These are phyloP conservation scores for Glaucidium brasilianum DNA, from an alignment of 2,113 vertebrate genomes.

Conservation along the genomic window DNA sequence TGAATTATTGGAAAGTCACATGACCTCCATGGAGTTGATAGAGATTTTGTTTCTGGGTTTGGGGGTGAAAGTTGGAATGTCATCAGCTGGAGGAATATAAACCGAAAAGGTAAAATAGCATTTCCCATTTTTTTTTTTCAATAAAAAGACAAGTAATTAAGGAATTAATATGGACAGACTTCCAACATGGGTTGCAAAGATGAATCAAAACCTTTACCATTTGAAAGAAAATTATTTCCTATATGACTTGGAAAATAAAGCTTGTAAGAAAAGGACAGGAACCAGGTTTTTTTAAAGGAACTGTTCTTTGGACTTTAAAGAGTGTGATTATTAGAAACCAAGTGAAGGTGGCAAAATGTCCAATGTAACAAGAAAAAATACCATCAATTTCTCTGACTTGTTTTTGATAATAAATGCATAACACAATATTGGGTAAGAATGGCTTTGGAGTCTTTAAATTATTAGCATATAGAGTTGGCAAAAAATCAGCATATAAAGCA, in stretches of 20 bases:
- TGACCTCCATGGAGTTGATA: background rate
- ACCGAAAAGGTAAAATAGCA: background rate
- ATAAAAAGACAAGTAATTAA: background rate
- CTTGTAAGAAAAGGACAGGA: background rate
- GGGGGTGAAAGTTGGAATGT: background rate
- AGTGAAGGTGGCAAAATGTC: background rate
- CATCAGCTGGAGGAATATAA: background rate
- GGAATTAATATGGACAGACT: background rate
- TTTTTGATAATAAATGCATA: background rate
- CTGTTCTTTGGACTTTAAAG: background rate
- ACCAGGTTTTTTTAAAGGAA: background rate
- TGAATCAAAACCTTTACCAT: background rate
- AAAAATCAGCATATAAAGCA: background rate
- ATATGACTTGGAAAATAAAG: background rate
- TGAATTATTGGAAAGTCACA: background rate
- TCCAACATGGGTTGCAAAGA: background rate
- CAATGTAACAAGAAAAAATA: background rate
- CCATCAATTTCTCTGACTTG: background rate
- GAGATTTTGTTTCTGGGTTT: background rate
- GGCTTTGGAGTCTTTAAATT: background rate
- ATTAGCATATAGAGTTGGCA: background rate
- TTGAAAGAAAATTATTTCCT: background rate
- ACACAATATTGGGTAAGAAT: background rate
- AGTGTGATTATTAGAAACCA: background rate
- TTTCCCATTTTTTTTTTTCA: background rate